Evolutionary conservation across 2,113 vertebrate species (phyloP), one percentile per base, ranked within the genome.

Genomic region (Ptilonorhynchus violaceus): DNA sequence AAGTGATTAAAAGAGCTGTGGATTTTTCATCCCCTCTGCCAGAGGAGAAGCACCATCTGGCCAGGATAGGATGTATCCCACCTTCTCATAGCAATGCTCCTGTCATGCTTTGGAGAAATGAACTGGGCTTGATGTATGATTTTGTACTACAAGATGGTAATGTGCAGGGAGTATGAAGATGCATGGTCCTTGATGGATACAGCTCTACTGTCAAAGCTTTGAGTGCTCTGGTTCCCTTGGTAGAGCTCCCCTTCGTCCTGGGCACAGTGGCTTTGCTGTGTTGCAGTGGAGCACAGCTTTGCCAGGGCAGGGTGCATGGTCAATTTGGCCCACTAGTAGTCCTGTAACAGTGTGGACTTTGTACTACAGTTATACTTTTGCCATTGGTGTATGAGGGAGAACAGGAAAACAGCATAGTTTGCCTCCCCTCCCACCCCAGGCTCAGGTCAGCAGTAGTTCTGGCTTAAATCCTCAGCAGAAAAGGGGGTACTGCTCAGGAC

Each of bases 241-340:
- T 11, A 37, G 37, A 66, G 22, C n/a, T 66, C 18, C 23, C 5
- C 28, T 69, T 90, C 37, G 13, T 30, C n/a, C 44, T 92, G 79
- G 15, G 49, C 28, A 7, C 0, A 0, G n/a, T 59, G 68, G 28
- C n/a, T 66, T 76, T 74, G 17, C 63, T 41, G 0, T 2, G 2
- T 39, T 49, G 70, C 25, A 15, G 41, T n/a, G 42, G 50, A 50
- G 24, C 41, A 31, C 0, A 6, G 74, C 69, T 93, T 62, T 83
- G 28, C 46, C 62, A 41, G 37, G 14, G 28, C 10, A 55, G 46
- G 27, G 10, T 67, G 25, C 10, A 13, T n/a, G 20, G 56, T 23
- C 1, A 0, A 0, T 78, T 35, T n/a, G 9, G 33, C 13, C 6
- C 25, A 17, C 20, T 31, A 15, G 25, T 47, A 30, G 27, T 63